Base-by-base conservation (phyloP, 2,113 vertebrate genomes). In the Herpailurus yagouaroundi region DNA sequence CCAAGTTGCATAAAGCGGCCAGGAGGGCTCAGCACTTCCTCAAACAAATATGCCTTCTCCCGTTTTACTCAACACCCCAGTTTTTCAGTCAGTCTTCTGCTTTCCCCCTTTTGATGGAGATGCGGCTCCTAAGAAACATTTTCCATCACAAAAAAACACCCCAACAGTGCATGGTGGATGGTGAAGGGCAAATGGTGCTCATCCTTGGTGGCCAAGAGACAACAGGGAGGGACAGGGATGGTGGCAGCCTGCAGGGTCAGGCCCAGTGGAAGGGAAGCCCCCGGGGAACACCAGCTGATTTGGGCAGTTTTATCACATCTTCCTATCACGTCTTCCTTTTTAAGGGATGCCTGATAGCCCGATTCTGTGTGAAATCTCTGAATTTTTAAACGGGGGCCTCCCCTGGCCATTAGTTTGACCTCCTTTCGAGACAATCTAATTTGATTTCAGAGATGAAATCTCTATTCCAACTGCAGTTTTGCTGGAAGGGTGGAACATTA, bases 1-100 rank as follows among this genome's bases (percentile, higher is more conserved):
- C 48, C 13, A 14, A 23, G 52, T 5, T 6, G 31, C 16, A 12
- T 1, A 0, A 12, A 74, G 52, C 3, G 25, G 2, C 68, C 18
- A 7, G 16, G 64, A 82, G 13, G 33, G 31, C 16, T 52, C 7
- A 15, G 55, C 55, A 7, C 55, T 64, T 36, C 52, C 38, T 15
- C 55, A 3, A 48, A 63, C 23, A 84, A 36, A 48, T n/a, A 38
- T 4, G 4, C 23, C 11, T 63, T 38, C 12, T 77, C n/a, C 11
- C 33, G 6, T 48, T 64, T 85, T 10, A 21, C 18, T 74, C 21
- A 21, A 36, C 13, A 64, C 31, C 9, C 16, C 57, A 33, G 82
- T 27, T 50, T 64, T n/a, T 55, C n/a, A 41, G 11, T 27, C 45
- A 33, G 11, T 33, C 45, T 52, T 63, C 19, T 66, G 52, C 50